phyloP scores from a whole-genome alignment of 1,140 invertebrate species.

The Portunus trituberculatus region DNA sequence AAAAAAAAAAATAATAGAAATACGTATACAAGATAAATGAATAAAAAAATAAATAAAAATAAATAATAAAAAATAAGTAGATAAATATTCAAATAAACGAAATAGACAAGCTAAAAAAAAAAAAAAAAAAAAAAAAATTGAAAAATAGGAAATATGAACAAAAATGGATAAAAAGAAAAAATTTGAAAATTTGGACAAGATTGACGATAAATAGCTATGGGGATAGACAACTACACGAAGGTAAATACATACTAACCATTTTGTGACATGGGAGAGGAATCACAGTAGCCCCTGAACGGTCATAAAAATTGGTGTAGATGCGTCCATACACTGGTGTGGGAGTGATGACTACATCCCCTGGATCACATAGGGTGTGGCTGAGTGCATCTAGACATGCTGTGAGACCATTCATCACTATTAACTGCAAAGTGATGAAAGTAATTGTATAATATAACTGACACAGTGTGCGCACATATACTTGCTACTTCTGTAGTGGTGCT shows the following conservation, averaged over 20 bases:
- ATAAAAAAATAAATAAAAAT: too few relatives aligned
- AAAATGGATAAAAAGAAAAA: too few relatives aligned
- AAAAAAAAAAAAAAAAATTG: too few relatives aligned
- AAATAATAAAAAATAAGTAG: too few relatives aligned
- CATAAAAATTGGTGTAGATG: conserved; percentile 52
- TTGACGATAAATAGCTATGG: too few relatives aligned
- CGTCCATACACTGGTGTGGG: conserved; percentile 64
- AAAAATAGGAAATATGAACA: too few relatives aligned
- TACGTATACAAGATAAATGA: too few relatives aligned
- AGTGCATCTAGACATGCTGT: conserved; percentile 59
- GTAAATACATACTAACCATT: conserved; percentile 16
- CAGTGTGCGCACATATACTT: too few relatives aligned
- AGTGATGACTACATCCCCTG: conserved; percentile 57
- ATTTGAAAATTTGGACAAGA: too few relatives aligned
- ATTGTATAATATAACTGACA: neutral
- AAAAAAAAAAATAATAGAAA: neutral
- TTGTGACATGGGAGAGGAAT: neutral
- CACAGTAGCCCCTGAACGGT: conserved; percentile 48
- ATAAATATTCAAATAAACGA: too few relatives aligned
- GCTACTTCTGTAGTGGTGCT: neutral
- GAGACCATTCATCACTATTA: conserved; percentile 62
- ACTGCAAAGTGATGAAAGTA: neutral
- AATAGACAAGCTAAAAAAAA: too few relatives aligned
- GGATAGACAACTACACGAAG: too few relatives aligned
- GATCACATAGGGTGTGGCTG: conserved; percentile 59